Evolutionary conservation across 2,797 vertebrate genomes (phyloP).

Genomic region (Rhinichthys osculus): DNA sequence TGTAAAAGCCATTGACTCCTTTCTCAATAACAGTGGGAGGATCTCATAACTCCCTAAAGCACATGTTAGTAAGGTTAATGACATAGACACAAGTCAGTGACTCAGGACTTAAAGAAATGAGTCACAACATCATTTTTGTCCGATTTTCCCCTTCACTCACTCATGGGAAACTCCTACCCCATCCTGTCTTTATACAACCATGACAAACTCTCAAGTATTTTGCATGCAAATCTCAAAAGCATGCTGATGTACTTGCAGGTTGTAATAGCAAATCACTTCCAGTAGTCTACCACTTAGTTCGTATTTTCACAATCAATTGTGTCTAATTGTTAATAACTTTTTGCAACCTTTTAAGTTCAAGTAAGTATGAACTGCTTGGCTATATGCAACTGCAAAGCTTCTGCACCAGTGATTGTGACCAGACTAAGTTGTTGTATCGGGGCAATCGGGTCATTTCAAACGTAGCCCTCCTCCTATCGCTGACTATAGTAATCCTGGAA

Average conservation of each 20-base stretch:
- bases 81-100: slow-evolving; percentile 44
- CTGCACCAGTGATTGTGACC: not conserved
- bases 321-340: not conserved
- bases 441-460: slow-evolving; percentile 16
- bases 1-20: not conserved
- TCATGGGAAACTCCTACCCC: slow-evolving; percentile 53
- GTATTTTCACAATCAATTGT: not conserved
- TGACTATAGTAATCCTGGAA: slow-evolving; percentile 59
- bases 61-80: slow-evolving; percentile 7
- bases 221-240: slow-evolving; percentile 42
- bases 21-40: slow-evolving; percentile 10
- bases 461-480: not conserved
- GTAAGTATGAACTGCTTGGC: not conserved
- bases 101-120: slow-evolving; percentile 44
- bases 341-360: not conserved
- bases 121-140: slow-evolving; percentile 36
- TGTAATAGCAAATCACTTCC: not conserved
- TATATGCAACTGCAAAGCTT: slow-evolving; percentile 11
- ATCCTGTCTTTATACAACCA: slow-evolving; percentile 36
- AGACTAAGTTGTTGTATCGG: not conserved
- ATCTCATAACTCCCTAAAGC: not conserved
- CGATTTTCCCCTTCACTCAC: slow-evolving; percentile 17
- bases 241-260: not conserved
- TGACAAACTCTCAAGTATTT: not conserved
- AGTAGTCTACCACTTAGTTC: not conserved